phyloP scores from a whole-genome alignment of 2,888 invertebrate genomes.

The Noctua janthe region DNA sequence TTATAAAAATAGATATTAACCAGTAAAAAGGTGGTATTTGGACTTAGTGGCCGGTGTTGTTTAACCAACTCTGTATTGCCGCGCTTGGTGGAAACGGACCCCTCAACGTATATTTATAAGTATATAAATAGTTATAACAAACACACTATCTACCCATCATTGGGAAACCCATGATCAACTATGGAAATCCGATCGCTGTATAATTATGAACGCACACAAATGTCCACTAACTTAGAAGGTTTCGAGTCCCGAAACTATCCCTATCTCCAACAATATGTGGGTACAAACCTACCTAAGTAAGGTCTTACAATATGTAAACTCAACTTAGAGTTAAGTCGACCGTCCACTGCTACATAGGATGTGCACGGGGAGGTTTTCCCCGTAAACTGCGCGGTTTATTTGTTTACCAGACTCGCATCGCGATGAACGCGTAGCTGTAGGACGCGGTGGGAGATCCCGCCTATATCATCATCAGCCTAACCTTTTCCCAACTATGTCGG shows the following conservation, averaged over 20 bases:
- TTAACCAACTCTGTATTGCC: neutral
- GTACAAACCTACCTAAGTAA: neutral
- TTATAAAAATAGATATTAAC: neutral
- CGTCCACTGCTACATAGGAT: neutral
- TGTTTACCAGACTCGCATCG: neutral
- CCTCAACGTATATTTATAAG: neutral
- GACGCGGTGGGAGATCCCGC: neutral
- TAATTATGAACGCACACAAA: neutral
- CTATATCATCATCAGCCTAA: neutral
- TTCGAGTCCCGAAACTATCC: neutral
- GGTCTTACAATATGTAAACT: constrained; percentile 32
- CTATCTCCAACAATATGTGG: constrained; percentile 6
- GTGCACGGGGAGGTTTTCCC: neutral
- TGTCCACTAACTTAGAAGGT: neutral
- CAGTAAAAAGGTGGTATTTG: neutral
- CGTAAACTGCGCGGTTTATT: neutral
- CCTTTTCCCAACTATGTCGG: neutral
- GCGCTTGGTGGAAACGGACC: neutral
- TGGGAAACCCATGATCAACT: neutral
- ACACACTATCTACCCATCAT: neutral
- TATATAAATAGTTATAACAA: neutral
- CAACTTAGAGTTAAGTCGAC: neutral
- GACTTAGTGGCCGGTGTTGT: neutral
- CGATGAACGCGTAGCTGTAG: neutral
- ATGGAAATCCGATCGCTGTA: neutral